Evolutionary conservation across 2,888 invertebrate genomes (phyloP), one percentile per base, ranked within the genome.

Genomic region (Mythimna ferrago): DNA sequence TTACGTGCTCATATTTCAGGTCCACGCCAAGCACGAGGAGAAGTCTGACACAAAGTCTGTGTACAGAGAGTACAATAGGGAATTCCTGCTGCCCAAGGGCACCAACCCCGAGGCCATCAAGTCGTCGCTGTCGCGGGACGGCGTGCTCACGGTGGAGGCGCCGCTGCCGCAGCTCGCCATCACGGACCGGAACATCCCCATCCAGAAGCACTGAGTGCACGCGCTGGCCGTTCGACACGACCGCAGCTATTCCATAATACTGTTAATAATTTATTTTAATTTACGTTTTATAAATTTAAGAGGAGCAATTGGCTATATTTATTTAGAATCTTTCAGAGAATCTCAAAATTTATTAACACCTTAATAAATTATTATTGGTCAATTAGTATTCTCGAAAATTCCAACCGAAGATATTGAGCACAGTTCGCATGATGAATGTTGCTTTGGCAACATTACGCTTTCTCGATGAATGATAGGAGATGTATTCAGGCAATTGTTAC

Each of bases 1-100:
- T 72, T 70, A 41, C 81, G 74, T 53, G 77, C 57, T 82, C 82
- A 69, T 88, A 86, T 96, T 97, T 66, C 96, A 99, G 99, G 99
- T 99, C 66, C 99, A 99, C 93, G 99, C 99, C 80, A 99, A 99
- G 95, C 99, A 99, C 96, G 99, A 99, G 95, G 99, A 99, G 96
- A 99, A 99, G 96, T 98, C 98, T 67, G 99, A 99, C 95, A 99
- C 98, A 92, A 99, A 99, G 96, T 99, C 99, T 60, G 99, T 99
- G 80, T 99, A 99, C 97, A 98, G 99, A 96, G 99, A 99, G 95
- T 99, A 99, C 97, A 99, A 99, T 96, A 97, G 99, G 86, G 99
- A 99, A 96, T 99, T 99, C 97, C 97, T 99, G 93, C 96, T 99
- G 93, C 99, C 99, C 9, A 98, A 99, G 94, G 99, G 99, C 88